These are phyloP conservation scores for Diadromus collaris DNA, from an alignment of 2,888 invertebrate species.

Conservation along the genomic window DNA sequence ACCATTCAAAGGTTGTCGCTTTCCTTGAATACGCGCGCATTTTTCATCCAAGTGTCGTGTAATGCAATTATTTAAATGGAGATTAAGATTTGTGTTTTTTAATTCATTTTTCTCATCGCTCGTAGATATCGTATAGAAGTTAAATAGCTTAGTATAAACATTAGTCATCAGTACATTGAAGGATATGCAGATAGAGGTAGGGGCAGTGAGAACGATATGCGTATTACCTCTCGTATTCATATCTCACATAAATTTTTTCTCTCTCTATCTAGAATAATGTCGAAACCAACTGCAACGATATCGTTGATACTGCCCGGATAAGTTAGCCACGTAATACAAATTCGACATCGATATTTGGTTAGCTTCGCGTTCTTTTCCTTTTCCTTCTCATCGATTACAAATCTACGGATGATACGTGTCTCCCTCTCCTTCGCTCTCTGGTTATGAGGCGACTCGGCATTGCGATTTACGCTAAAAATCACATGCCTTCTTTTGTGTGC, in stretches of 20 bases:
- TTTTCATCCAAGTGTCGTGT: slow-evolving; percentile 18
- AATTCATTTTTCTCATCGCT: slow-evolving; percentile 53
- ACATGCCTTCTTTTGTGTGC: slow-evolving; percentile 47
- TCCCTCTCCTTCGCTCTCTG: slow-evolving; percentile 5
- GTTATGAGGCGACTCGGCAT: slow-evolving; percentile 33
- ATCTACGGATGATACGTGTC: slow-evolving; percentile 48
- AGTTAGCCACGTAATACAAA: slow-evolving; percentile 70
- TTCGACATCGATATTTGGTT: slow-evolving; percentile 66
- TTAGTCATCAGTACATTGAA: slow-evolving; percentile 78
- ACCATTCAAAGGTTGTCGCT: slow-evolving; percentile 21
- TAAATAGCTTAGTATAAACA: slow-evolving; percentile 77
- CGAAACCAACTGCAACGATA: slow-evolving; percentile 61
- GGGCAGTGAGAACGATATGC: slow-evolving; percentile 75
- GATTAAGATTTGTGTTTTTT: slow-evolving; percentile 20
- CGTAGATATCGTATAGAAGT: slow-evolving; percentile 76
- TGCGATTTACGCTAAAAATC: slow-evolving; percentile 38
- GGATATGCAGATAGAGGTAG: slow-evolving; percentile 78
- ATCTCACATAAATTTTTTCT: slow-evolving; percentile 34
- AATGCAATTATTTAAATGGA: slow-evolving; percentile 33
- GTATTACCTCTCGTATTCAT: slow-evolving; percentile 51
- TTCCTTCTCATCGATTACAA: slow-evolving; percentile 40
- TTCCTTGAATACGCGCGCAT: slow-evolving; percentile 33
- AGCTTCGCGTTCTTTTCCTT: slow-evolving; percentile 35
- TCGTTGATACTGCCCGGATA: slow-evolving; percentile 73
- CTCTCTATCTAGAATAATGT: slow-evolving; percentile 47